Evolutionary conservation across 2,888 invertebrate species (phyloP).

Genomic region (Cylindroiulus punctatus): DNA sequence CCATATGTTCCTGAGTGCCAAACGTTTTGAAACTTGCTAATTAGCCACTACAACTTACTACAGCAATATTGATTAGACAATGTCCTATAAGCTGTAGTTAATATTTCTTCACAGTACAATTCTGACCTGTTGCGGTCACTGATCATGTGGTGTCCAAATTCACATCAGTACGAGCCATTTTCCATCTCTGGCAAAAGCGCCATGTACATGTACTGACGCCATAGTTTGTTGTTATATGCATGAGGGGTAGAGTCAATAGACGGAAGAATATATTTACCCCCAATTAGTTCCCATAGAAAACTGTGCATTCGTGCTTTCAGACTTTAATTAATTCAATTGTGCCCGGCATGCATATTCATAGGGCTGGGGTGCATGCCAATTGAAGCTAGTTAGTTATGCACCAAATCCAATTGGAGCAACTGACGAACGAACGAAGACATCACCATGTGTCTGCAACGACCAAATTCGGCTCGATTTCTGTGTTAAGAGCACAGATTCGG

Average conservation of each 20-base stretch:
- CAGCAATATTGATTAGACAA: too few relatives aligned
- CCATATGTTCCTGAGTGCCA: too few relatives aligned
- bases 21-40: too few relatives aligned
- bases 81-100: too few relatives aligned
- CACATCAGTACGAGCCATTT: neutral
- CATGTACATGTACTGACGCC: neutral
- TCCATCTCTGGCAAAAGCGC: neutral
- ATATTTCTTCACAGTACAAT: too few relatives aligned
- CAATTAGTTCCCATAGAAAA: slow-evolving; percentile 21
- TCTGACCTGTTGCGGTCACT: too few relatives aligned
- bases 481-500: neutral
- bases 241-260: slow-evolving; percentile 33
- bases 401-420: slow-evolving; percentile 44
- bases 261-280: slow-evolving; percentile 33
- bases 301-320: slow-evolving; percentile 7
- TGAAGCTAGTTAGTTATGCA: slow-evolving; percentile 47
- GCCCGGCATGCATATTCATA: slow-evolving; percentile 33
- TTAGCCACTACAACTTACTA: too few relatives aligned
- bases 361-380: slow-evolving; percentile 30
- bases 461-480: neutral
- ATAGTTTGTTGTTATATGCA: slow-evolving; percentile 34
- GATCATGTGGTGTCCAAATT: too few relatives aligned
- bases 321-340: slow-evolving; percentile 51
- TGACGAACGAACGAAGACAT: slow-evolving; percentile 17
- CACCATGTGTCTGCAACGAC: neutral